These are phyloP conservation scores for Steatocranus sp. DNA, from an alignment of 2,797 vertebrate species.

Conservation along the genomic window DNA sequence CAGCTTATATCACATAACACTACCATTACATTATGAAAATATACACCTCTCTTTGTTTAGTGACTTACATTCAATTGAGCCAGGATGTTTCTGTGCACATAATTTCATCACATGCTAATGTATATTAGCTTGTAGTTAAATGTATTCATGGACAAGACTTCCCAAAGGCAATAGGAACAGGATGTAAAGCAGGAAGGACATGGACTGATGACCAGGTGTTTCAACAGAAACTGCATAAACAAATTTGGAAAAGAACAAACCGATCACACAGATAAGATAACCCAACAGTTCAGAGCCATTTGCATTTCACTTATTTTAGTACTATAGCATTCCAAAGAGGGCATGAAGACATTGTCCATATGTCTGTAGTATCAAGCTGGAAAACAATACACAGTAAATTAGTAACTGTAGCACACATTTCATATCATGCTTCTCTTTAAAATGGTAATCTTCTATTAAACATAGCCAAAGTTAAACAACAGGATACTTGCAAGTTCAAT, in stretches of 20 bases:
- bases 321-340: not conserved
- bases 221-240: conserved; percentile 14
- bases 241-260: not conserved
- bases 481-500: not conserved
- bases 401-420: not conserved
- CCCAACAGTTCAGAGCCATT: not conserved
- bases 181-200: conserved; percentile 39
- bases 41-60: not conserved
- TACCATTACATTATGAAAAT: not conserved
- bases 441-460: not conserved
- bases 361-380: not conserved
- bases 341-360: not conserved
- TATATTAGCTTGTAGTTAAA: not conserved
- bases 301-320: not conserved
- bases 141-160: not conserved
- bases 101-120: not conserved
- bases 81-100: not conserved
- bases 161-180: conserved; percentile 10
- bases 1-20: not conserved
- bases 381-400: not conserved
- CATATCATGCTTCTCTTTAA: not conserved
- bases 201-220: conserved; percentile 3
- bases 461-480: not conserved
- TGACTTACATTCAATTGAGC: not conserved
- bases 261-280: not conserved